These are phyloP conservation scores for Empis stercorea DNA, from an alignment of 2,888 invertebrate species.

Conservation along the genomic window DNA sequence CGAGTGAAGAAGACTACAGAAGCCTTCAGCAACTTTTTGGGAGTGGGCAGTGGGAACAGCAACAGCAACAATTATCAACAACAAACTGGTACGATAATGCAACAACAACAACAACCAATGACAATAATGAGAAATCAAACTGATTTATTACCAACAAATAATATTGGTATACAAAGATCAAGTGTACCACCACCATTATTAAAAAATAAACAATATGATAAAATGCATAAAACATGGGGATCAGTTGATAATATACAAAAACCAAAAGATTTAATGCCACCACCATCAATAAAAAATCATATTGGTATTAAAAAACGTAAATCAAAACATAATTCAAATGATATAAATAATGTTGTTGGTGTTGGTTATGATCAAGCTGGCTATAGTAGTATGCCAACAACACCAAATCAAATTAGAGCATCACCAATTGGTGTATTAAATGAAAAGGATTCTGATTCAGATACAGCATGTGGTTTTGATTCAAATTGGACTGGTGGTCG, in stretches of 20 bases:
- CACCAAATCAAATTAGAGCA: constrained; percentile 44
- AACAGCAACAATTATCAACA: constrained; percentile 36
- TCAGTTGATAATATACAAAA: constrained; percentile 78
- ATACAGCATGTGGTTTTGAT: constrained; percentile 78
- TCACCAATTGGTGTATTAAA: constrained; percentile 11
- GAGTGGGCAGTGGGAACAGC: constrained; percentile 50
- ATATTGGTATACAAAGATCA: constrained; percentile 18
- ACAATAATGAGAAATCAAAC: constrained; percentile 23
- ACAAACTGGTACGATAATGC: constrained; percentile 22
- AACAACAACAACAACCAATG: constrained; percentile 27
- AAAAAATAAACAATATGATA: constrained; percentile 40
- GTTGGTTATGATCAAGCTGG: constrained; percentile 41
- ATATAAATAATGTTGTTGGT: constrained; percentile 13
- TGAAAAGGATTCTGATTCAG: constrained; percentile 63
- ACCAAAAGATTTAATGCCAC: constrained; percentile 46
- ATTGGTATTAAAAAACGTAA: constrained; percentile 49
- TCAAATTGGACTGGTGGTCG: constrained; percentile 47
- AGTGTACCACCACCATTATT: constrained; percentile 25
- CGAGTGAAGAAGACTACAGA: constrained; percentile 86
- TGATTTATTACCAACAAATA: constrained; percentile 16
- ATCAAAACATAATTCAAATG: background rate
- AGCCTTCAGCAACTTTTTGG: constrained; percentile 81
- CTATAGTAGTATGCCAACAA: constrained; percentile 52
- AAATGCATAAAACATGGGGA: constrained; percentile 77
- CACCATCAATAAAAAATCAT: constrained; percentile 58